phyloP scores from a whole-genome alignment of 2,797 vertebrate genomes.

The Aratinga solstitialis region DNA sequence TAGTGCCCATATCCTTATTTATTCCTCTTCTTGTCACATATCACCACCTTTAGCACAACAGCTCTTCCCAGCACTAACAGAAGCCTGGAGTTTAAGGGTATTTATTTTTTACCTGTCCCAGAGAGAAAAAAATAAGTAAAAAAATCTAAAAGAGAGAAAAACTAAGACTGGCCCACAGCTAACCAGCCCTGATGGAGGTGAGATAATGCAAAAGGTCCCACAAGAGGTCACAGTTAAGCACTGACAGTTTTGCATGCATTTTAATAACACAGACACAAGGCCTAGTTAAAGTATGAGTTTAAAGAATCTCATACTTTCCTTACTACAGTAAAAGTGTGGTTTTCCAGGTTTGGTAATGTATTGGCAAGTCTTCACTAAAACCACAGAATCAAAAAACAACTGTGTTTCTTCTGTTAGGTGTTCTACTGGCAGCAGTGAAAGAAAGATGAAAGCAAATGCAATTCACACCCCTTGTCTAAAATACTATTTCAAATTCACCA shows the following conservation, averaged over 20 bases:
- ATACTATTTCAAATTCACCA: not conserved
- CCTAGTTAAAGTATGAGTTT: not conserved
- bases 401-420: not conserved
- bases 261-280: not conserved
- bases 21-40: accelerated
- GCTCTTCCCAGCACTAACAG: not conserved
- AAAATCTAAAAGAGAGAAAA: not conserved
- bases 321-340: not conserved
- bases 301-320: not conserved
- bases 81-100: not conserved
- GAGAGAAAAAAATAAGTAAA: too few relatives aligned
- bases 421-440: not conserved
- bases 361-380: not conserved
- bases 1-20: not conserved
- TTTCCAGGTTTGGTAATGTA: not conserved
- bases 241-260: not conserved
- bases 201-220: not conserved
- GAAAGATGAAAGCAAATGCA: not conserved
- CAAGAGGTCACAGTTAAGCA: not conserved
- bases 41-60: not conserved
- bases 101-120: not conserved
- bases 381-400: not conserved
- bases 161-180: not conserved
- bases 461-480: not conserved
- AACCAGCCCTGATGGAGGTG: not conserved